Conservation (phyloP, 2,888 invertebrate species). For the Noctua pronuba region DNA sequence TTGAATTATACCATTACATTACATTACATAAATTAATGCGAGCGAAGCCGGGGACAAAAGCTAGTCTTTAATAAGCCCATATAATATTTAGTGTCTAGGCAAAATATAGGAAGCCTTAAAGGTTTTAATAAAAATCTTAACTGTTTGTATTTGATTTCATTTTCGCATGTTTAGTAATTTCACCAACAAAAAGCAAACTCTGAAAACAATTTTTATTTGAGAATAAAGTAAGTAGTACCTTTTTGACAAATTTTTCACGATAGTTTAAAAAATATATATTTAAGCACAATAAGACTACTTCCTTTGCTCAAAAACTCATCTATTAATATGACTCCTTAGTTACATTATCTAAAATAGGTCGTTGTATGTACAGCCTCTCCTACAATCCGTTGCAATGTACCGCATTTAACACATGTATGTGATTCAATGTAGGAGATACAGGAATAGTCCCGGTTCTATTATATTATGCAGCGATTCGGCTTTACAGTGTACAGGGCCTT, state of each 20-base stretch:
- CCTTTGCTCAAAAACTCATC: neutral
- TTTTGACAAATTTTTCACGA: neutral
- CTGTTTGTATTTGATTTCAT: neutral
- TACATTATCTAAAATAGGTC: neutral
- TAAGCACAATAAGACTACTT: neutral
- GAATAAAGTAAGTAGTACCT: neutral
- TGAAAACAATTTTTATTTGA: too few relatives aligned
- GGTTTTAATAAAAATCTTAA: neutral
- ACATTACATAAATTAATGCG: too few relatives aligned
- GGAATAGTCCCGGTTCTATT: conserved; percentile 43
- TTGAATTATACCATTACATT: too few relatives aligned
- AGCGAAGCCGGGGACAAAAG: too few relatives aligned
- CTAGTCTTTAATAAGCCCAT: too few relatives aligned
- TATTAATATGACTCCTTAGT: neutral
- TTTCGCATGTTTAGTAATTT: neutral
- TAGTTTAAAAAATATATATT: neutral
- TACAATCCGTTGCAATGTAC: conserved; percentile 28
- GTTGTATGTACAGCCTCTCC: conserved; percentile 6
- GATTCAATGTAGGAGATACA: conserved; percentile 50
- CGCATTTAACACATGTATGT: conserved; percentile 47
- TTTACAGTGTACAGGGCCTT: conserved; percentile 30
- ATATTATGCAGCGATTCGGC: conserved; percentile 37
- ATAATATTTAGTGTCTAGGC: too few relatives aligned
- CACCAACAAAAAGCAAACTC: neutral
- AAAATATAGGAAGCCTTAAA: too few relatives aligned